phyloP scores from a whole-genome alignment of 2,113 vertebrate species.

The Plotosus lineatus region DNA sequence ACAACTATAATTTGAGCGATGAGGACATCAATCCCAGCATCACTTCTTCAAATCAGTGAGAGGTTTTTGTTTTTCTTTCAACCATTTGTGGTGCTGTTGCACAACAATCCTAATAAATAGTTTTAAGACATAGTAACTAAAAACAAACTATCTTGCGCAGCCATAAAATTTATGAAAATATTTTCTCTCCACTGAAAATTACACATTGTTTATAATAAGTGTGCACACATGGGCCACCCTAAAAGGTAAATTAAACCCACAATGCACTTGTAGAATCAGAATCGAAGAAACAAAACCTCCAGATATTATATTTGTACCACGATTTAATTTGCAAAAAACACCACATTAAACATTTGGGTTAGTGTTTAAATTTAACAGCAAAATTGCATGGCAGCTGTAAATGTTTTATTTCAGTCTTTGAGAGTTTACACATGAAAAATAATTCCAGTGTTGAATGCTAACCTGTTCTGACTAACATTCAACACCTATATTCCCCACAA shows the following conservation, averaged over 20 bases:
- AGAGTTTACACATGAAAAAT: background rate
- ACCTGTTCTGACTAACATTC: too few species aligned
- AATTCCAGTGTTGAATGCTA: too few species aligned
- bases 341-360: background rate
- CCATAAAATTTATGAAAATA: too few species aligned
- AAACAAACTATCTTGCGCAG: background rate
- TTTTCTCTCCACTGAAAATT: background rate
- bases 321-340: background rate
- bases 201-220: background rate
- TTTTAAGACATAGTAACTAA: background rate
- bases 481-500: background rate
- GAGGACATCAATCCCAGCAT: background rate
- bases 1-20: background rate
- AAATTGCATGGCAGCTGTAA: background rate
- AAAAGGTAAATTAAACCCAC: background rate
- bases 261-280: background rate
- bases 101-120: background rate
- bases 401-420: background rate
- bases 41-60: background rate
- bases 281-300: background rate
- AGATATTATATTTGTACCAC: background rate
- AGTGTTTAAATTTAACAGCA: background rate
- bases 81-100: background rate
- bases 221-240: background rate
- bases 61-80: background rate